Base-by-base conservation (phyloP, 1,140 invertebrate genomes). In the Macrobrachium nipponense region DNA sequence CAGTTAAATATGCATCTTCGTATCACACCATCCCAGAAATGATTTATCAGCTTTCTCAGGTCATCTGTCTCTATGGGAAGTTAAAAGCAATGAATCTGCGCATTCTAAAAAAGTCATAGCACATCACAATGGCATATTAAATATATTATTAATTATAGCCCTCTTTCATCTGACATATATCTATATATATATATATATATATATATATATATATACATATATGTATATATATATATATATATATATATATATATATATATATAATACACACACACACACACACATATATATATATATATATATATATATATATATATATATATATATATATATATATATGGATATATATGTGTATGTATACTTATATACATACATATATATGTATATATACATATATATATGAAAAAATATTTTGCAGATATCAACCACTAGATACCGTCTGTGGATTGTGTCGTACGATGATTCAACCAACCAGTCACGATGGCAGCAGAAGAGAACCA, bases 171-270 rank as follows among this genome's bases (percentile, higher is more conserved):
- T 18, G 27, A 23, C 44, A 23, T 75, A 10, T 36, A 23, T 75
- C 72, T 72, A 15, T 72, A 15, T 72, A 15, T 62, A 14, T 62
- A 14, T 62, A 62, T 62, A 62, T 62, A 62, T 62, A 62, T 62
- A 62, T 62, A 62, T 62, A 62, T 62, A 66, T 66, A 66, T 66
- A 66, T 66, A 66, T 66, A 66, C 23, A 66, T 66, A 66, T 66
- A 66, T 66, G 23, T 66, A 66, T 66, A 66, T 66, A 66, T 66
- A 66, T 66, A 66, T 66, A 66, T 66, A 66, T 66, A 66, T 66
- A 66, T 66, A 66, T 66, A 66, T 66, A 66, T 66, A 66, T 66
- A 66, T 66, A 66, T 66, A 66, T 66, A 66, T 66, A 66, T 66
- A 66, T 66, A 66, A n/a, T n/a, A n/a, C n/a, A n/a, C n/a, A n/a